Percentiles rank a stretch among this genome's conserved stretches.
phyloP scores from a whole-genome alignment of 2,888 invertebrate species.

The Zootermopsis nevadensis region DNA sequence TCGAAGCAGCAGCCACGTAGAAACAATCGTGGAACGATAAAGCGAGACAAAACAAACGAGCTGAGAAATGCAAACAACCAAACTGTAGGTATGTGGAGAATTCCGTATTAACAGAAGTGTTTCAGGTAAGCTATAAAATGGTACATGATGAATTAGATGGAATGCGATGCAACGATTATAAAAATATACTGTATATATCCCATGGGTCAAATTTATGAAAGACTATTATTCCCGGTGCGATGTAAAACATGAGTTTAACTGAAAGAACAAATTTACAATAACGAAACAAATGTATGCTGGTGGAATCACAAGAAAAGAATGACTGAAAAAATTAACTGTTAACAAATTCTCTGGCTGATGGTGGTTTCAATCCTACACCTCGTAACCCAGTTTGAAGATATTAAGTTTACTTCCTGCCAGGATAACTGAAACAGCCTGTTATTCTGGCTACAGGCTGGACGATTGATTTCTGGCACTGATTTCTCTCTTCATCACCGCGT shows the following conservation, averaged over 20 bases:
- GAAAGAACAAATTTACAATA: background rate
- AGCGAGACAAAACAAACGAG: background rate
- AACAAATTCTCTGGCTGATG: no score
- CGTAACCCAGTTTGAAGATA: no score
- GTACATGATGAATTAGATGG: background rate
- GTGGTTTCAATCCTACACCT: no score
- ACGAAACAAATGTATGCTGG: background rate
- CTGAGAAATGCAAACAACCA: conserved; percentile 5
- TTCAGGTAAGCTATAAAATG: background rate
- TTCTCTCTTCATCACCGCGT: no score
- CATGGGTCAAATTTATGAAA: background rate
- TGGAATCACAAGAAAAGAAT: background rate
- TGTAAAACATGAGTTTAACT: background rate
- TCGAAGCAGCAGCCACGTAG: background rate
- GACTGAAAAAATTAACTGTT: background rate
- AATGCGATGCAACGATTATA: conserved; percentile 16
- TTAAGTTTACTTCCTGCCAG: no score
- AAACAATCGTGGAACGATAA: background rate
- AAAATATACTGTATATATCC: conserved; percentile 7
- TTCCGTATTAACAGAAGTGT: background rate
- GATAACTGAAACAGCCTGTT: no score
- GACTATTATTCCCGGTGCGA: background rate
- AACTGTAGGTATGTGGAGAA: conserved; percentile 22
- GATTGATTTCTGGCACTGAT: no score
- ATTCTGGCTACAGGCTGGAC: no score